These are phyloP conservation scores for Martes martes DNA, from an alignment of 2,113 vertebrate species.

Conservation along the genomic window DNA sequence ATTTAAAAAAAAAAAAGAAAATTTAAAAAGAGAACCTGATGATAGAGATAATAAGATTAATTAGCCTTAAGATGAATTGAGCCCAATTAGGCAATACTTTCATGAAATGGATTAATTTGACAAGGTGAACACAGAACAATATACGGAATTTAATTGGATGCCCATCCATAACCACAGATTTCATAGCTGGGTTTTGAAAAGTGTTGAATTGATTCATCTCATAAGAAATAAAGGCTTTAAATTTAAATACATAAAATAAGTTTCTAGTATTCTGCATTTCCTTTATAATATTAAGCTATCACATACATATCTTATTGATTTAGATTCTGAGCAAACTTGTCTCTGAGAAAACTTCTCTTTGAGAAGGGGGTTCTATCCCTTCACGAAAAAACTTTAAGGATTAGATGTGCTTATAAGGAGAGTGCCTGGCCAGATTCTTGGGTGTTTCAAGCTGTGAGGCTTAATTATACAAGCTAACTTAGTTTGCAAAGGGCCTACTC, in stretches of 20 bases:
- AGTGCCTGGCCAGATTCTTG: not conserved
- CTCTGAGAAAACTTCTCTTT: not conserved
- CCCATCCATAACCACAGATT: not conserved
- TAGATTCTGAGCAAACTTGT: conserved; percentile 11
- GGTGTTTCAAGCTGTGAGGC: not conserved
- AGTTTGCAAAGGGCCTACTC: not conserved
- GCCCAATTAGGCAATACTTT: not conserved
- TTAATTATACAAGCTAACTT: not conserved
- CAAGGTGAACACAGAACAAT: not conserved
- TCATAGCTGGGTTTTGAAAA: not conserved
- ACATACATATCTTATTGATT: not conserved
- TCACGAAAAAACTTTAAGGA: not conserved
- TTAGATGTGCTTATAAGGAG: not conserved
- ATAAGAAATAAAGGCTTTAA: not conserved
- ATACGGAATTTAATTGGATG: not conserved
- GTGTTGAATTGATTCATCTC: not conserved
- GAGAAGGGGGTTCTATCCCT: not conserved
- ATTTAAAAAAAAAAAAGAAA: not conserved
- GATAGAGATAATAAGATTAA: not conserved
- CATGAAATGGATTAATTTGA: not conserved
- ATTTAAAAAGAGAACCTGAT: not conserved
- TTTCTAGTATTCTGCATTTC: not conserved
- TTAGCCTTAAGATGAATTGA: not conserved
- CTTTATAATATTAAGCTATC: not conserved
- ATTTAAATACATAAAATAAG: not conserved